Base-by-base conservation (phyloP, 2,888 invertebrate genomes). In the Hanleya hanleyi region DNA sequence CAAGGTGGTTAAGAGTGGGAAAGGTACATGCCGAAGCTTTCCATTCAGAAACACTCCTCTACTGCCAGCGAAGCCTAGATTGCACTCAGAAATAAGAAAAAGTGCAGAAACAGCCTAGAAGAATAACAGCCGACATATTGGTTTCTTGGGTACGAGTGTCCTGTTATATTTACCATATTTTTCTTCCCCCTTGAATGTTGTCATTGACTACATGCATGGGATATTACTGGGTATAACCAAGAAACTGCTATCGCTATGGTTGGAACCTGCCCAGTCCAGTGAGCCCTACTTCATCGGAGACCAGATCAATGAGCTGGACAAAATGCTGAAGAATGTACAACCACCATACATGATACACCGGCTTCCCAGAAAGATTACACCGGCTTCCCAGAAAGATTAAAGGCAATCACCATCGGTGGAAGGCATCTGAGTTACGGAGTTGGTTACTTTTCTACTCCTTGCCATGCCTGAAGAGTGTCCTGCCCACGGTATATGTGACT, bases 191-290 rank as follows among this genome's bases (percentile, higher is more conserved):
- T 36, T 67, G 65, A 61, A 71, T 74, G n/a, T 75, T 78, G 12
- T 38, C 76, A 50, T 41, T 41, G 78, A 78, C 38, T 76, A 78
- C 69, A 76, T 78, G 77, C 77, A 76, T 74, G 76, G 76, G 0
- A 41, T 70, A 33, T 67, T 78, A 6, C 38, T 74, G 0, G 76
- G 78, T 18, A 64, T 76, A 2, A 65, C 74, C 1, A 76, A 76
- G 41, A 76, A 76, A 33, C 49, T 78, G 3, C 22, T 75, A 37
- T 15, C 26, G 29, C 32, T 71, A 1, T 75, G 75, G 77, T 73
- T 77, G 62, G 73, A 70, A 64, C 12, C 57, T 5, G 51, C 64
- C 65, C 65, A 33, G n/a, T 22, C 61, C 1, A 47, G 49, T 6
- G 22, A 70, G 37, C 37, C 51, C 12, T 77, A 22, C 26, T 71